Conservation (phyloP, 2,888 invertebrate genomes). For the Danaus chrysippus region DNA sequence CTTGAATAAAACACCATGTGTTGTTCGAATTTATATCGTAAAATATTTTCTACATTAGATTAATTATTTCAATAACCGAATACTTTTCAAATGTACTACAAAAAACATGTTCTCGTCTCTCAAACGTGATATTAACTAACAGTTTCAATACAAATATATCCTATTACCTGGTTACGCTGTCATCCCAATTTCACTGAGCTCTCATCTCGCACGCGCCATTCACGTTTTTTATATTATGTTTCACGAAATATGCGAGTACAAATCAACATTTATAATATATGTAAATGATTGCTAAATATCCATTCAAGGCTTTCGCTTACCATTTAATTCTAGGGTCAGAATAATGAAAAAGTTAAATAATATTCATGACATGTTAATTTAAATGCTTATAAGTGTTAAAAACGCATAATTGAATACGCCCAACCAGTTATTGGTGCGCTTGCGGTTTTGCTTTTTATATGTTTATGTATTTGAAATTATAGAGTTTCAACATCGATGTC, state of each 20-base stretch:
- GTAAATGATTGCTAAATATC: conserved; percentile 65
- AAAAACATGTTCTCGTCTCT: neutral
- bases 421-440: conserved; percentile 26
- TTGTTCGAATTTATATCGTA: no score
- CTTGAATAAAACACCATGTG: no score
- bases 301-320: conserved; percentile 56
- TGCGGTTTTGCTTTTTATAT: conserved; percentile 25
- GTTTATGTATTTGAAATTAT: conserved; percentile 19
- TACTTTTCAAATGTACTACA: neutral
- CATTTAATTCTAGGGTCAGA: conserved; percentile 66
- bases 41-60: no score
- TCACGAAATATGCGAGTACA: conserved; percentile 34
- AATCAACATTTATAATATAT: conserved; percentile 67
- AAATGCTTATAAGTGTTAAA: conserved; percentile 64
- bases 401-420: conserved; percentile 59
- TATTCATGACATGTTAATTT: conserved; percentile 76
- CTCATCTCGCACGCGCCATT: conserved; percentile 37
- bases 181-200: conserved; percentile 30
- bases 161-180: conserved; percentile 29
- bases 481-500: conserved; percentile 9
- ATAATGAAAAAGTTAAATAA: conserved; percentile 71
- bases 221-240: conserved; percentile 49
- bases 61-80: no score
- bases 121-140: conserved; percentile 9
- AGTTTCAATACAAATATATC: conserved; percentile 15